A percentile compares a stretch with the other conserved stretches of the same genome.
Evolutionary conservation across 2,797 vertebrate species (phyloP).

Genomic region (Agapornis canus): DNA sequence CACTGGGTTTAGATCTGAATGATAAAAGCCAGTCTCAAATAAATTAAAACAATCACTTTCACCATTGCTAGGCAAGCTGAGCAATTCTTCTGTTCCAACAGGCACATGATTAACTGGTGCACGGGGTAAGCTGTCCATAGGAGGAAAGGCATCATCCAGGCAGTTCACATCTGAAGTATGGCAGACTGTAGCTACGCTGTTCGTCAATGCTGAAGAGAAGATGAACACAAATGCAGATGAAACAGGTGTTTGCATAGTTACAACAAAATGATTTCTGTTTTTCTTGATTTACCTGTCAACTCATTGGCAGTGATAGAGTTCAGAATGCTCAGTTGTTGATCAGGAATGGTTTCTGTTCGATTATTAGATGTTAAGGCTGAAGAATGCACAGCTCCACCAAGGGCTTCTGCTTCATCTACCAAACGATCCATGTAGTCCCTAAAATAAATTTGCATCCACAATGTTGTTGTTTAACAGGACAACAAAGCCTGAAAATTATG

Average conservation of each 20-base stretch:
- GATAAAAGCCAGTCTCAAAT: conserved; percentile 95
- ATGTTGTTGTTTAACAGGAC: background rate
- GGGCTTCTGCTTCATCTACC: conserved; percentile 94
- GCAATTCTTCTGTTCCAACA: conserved; percentile 85
- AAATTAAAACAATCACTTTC: conserved; percentile 94
- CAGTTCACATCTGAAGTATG: conserved; percentile 87
- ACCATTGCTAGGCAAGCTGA: conserved; percentile 87
- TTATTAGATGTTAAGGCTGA: conserved; percentile 86
- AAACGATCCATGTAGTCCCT: conserved; percentile 98
- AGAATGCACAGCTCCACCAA: conserved; percentile 87
- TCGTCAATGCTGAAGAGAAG: conserved; percentile 86
- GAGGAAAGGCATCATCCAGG: conserved; percentile 88
- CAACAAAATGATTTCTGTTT: background rate
- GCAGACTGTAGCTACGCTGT: conserved; percentile 90
- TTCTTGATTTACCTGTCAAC: conserved; percentile 86
- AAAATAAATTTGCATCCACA: background rate
- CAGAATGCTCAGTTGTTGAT: conserved; percentile 92
- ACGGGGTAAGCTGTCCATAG: conserved; percentile 88
- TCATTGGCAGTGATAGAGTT: conserved; percentile 97
- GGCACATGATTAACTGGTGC: conserved; percentile 88
- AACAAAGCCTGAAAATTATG: background rate
- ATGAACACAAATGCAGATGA: background rate
- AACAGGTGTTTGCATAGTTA: background rate
- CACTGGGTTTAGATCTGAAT: conserved; percentile 87
- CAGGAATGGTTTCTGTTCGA: conserved; percentile 86